These are phyloP conservation scores for Elaphurus davidianus DNA, from an alignment of 2,113 vertebrate genomes.

Conservation along the genomic window DNA sequence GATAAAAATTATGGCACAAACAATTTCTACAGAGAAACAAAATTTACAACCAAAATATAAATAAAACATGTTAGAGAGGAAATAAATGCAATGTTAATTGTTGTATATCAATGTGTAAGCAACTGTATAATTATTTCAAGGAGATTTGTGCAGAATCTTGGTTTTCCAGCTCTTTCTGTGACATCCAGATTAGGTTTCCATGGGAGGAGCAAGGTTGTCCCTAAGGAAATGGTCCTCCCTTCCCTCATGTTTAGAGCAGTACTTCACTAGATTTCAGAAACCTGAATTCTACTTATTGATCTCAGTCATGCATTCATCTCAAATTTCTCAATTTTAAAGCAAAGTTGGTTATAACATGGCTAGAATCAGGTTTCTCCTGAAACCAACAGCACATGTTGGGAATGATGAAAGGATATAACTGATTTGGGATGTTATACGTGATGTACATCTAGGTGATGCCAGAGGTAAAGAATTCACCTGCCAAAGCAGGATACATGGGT, in stretches of 20 bases:
- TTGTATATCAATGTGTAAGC: neutral
- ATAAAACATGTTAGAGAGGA: neutral
- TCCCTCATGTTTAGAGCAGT: neutral
- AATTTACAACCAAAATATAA: neutral
- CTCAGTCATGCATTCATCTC: neutral
- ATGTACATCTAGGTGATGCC: neutral
- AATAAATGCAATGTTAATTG: neutral
- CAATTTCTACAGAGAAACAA: neutral
- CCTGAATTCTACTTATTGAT: neutral
- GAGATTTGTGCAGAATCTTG: neutral
- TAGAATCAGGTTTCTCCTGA: neutral
- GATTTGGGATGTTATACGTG: neutral
- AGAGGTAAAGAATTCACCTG: neutral
- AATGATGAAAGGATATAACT: neutral
- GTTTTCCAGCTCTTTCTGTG: neutral
- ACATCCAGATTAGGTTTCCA: neutral
- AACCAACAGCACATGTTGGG: neutral
- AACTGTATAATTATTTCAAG: neutral
- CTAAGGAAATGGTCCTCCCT: neutral
- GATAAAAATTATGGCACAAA: neutral
- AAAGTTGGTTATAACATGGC: neutral
- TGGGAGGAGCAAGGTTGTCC: accelerated
- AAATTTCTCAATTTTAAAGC: neutral
- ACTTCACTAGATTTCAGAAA: neutral
- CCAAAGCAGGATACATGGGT: neutral